These are phyloP conservation scores for Lysandra coridon DNA, from an alignment of 2,888 invertebrate genomes.

Conservation along the genomic window DNA sequence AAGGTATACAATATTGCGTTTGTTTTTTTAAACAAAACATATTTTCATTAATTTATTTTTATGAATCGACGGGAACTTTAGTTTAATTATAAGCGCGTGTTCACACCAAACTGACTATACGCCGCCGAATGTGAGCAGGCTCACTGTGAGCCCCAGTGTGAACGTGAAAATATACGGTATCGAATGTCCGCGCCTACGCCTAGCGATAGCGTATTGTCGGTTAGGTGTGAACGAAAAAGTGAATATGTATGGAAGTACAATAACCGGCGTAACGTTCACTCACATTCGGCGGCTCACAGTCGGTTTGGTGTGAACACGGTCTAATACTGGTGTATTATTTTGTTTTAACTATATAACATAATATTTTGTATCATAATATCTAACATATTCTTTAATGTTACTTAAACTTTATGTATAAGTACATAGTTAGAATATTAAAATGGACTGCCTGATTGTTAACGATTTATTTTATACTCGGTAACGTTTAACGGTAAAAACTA, in stretches of 20 bases:
- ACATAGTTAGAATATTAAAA: slow-evolving; percentile 8
- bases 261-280: too few species aligned
- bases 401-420: neutral
- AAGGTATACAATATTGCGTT: neutral
- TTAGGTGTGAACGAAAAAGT: too few species aligned
- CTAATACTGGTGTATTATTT: neutral
- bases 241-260: too few species aligned
- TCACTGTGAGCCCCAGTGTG: too few species aligned
- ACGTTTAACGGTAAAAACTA: neutral
- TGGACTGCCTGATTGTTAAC: neutral
- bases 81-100: neutral
- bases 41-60: neutral
- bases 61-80: neutral
- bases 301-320: too few species aligned
- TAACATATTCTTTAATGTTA: neutral
- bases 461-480: neutral
- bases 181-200: too few species aligned
- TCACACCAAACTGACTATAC: too few species aligned
- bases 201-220: too few species aligned
- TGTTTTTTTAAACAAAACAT: neutral
- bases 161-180: too few species aligned
- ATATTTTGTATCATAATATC: neutral
- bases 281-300: too few species aligned
- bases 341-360: neutral
- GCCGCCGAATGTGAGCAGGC: too few species aligned